A percentile compares a stretch with the other conserved stretches of the same genome.
Conservation (phyloP, 2,797 vertebrate species). For the Xenops minutus region DNA sequence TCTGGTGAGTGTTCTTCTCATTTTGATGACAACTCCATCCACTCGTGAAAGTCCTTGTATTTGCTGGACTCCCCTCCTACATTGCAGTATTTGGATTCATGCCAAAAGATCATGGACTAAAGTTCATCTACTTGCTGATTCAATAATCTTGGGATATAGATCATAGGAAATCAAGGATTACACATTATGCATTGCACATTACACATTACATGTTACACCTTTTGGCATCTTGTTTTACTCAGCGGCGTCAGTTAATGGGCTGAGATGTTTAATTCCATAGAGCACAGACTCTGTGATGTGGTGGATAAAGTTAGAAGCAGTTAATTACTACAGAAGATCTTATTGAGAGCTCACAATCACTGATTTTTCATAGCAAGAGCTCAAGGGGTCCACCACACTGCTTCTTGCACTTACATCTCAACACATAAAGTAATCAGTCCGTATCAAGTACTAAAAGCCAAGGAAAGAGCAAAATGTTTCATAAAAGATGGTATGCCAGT, state of each 20-base stretch:
- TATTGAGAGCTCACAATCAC: constrained; percentile 1
- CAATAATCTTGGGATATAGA: background rate
- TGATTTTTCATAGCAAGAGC: constrained; percentile 12
- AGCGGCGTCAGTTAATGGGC: background rate
- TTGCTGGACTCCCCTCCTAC: no score
- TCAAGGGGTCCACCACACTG: background rate
- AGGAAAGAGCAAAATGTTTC: background rate
- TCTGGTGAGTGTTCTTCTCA: no score
- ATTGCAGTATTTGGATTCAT: background rate
- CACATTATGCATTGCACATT: background rate
- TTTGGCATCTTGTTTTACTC: background rate
- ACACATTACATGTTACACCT: background rate
- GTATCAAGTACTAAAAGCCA: background rate
- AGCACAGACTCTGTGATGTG: background rate
- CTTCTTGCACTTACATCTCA: background rate
- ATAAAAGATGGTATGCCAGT: background rate
- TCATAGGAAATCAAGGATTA: constrained; percentile 35
- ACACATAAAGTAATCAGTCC: background rate
- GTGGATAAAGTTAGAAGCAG: constrained; percentile 47
- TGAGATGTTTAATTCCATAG: background rate
- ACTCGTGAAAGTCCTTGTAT: no score
- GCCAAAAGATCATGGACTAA: background rate
- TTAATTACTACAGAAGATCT: constrained; percentile 42
- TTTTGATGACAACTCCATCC: no score
- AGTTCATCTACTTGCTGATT: background rate